These are phyloP conservation scores for Lepidocyrtinus sp. DNA, from an alignment of 2,888 invertebrate species.

Conservation along the genomic window DNA sequence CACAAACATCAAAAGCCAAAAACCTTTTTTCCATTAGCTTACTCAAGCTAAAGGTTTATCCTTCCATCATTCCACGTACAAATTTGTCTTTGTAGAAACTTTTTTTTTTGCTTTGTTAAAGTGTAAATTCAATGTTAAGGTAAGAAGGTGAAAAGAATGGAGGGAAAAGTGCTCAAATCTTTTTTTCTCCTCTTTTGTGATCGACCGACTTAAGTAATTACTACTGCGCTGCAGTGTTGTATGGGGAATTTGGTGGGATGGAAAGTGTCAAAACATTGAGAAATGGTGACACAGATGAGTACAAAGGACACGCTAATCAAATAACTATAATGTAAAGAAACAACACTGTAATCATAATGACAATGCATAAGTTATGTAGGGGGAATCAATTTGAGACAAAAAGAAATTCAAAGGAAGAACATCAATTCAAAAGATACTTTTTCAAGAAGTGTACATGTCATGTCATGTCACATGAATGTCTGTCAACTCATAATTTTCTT, in stretches of 20 bases:
- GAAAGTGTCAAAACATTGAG: neutral
- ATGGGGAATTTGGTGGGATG: neutral
- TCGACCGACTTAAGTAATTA: neutral
- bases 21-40: no score
- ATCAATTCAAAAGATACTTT: no score
- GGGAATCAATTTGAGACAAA: neutral
- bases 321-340: neutral
- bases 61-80: neutral
- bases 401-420: neutral
- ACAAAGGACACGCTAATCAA: neutral
- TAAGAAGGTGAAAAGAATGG: neutral
- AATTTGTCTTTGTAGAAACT: neutral
- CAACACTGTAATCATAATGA: neutral
- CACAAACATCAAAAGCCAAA: neutral
- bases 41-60: neutral
- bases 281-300: neutral
- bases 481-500: no score
- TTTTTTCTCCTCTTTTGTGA: neutral
- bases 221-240: neutral
- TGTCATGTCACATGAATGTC: no score
- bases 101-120: no score
- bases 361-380: neutral
- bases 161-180: neutral
- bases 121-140: no score
- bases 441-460: no score